Conservation (phyloP, 2,797 vertebrate genomes). For the Bucorvus abyssinicus region DNA sequence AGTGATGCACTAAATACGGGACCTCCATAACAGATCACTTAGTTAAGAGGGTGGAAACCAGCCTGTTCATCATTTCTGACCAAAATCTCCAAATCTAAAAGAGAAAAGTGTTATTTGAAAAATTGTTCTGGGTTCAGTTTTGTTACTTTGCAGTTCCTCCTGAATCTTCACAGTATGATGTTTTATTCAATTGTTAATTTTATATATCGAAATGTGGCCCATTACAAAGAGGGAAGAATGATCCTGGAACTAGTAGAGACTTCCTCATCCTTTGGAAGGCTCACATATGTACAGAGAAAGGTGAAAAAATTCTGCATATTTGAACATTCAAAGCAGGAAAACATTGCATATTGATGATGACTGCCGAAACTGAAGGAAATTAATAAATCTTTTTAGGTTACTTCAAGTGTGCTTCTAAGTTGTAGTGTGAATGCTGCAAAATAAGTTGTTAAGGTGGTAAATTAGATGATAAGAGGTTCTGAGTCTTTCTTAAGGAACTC, state of each 20-base stretch:
- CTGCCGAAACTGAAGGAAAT: neutral
- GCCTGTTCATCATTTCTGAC: neutral
- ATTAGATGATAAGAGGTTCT: neutral
- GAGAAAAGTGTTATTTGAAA: accelerated
- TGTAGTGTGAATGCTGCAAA: neutral
- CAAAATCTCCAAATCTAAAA: neutral
- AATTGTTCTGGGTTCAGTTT: neutral
- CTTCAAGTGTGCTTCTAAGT: neutral
- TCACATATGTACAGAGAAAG: neutral
- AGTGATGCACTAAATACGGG: neutral
- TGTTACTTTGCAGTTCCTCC: neutral
- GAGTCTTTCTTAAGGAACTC: neutral
- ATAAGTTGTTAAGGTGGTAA: neutral
- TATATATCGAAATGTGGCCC: neutral
- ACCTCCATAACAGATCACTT: neutral
- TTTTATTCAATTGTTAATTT: neutral
- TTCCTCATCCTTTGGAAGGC: neutral
- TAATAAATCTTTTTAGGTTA: neutral
- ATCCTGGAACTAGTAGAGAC: neutral
- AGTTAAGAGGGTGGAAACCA: neutral
- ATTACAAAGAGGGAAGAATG: neutral
- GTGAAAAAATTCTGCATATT: neutral
- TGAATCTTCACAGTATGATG: neutral
- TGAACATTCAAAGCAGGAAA: neutral
- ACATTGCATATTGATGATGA: neutral